phyloP scores from a whole-genome alignment of 2,113 vertebrate genomes.

The Ciconia boyciana region DNA sequence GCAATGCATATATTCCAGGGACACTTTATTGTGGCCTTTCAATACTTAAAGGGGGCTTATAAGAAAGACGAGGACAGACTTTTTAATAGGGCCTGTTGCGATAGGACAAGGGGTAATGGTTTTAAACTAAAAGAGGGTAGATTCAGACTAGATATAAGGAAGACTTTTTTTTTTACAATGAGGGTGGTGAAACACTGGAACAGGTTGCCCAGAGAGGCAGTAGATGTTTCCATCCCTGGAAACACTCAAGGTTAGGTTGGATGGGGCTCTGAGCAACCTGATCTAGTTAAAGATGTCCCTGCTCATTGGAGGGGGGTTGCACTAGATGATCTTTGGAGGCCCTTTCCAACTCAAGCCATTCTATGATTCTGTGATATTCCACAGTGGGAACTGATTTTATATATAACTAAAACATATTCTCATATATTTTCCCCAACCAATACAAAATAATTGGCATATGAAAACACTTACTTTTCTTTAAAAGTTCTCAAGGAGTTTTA shows the following conservation, averaged over 20 bases:
- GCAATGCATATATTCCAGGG: background rate
- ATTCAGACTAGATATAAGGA: background rate
- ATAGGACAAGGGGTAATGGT: background rate
- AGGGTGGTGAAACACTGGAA: background rate
- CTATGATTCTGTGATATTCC: background rate
- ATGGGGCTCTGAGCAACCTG: background rate
- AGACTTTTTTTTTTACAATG: accelerated
- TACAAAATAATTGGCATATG: background rate
- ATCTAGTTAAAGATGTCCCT: background rate
- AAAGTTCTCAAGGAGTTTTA: background rate
- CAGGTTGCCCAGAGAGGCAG: background rate
- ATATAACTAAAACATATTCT: background rate
- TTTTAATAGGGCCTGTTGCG: background rate
- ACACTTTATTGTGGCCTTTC: background rate
- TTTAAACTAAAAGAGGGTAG: background rate
- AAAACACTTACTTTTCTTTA: background rate
- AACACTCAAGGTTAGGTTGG: background rate
- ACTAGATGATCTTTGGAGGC: background rate
- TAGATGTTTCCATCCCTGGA: background rate
- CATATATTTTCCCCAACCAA: background rate
- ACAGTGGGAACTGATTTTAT: background rate
- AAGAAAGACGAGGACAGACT: background rate
- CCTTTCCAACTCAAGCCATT: background rate
- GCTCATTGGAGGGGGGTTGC: background rate
- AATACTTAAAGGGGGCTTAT: background rate